Evolutionary conservation across 2,113 vertebrate genomes (phyloP).

Genomic region (Chaetorhynchus papuensis): DNA sequence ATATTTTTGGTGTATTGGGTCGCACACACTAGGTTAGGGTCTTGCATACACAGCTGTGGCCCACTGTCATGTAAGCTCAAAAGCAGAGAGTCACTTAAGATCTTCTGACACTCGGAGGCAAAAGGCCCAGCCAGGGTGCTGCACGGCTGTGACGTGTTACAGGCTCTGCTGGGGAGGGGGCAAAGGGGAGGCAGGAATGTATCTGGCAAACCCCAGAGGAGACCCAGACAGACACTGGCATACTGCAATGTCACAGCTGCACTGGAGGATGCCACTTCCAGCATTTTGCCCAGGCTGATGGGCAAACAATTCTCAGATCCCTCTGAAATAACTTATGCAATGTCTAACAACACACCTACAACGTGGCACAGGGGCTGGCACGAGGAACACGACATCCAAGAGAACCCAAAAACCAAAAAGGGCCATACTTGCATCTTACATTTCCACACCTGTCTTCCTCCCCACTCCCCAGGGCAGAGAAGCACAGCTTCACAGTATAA

Average conservation of each 20-base stretch:
- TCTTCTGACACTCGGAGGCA: background rate
- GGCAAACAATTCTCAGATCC: background rate
- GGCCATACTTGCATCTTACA: background rate
- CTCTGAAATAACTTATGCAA: background rate
- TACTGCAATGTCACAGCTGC: background rate
- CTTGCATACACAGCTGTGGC: background rate
- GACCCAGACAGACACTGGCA: background rate
- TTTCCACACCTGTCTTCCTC: background rate
- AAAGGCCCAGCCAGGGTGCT: background rate
- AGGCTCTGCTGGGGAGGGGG: background rate
- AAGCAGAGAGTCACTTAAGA: background rate
- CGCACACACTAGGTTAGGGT: background rate
- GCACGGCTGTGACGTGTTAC: background rate
- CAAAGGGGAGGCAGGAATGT: background rate
- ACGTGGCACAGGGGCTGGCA: fast-evolving
- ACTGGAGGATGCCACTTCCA: background rate
- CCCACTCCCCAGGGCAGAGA: background rate
- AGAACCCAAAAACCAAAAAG: background rate
- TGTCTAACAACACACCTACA: background rate
- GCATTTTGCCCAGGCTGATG: background rate
- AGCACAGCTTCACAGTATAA: background rate
- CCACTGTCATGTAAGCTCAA: background rate
- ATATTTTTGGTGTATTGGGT: background rate
- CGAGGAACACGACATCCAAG: background rate
- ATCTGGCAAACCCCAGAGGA: background rate